These are phyloP conservation scores for Harpalus rufipes DNA, from an alignment of 2,888 invertebrate species.

Conservation along the genomic window DNA sequence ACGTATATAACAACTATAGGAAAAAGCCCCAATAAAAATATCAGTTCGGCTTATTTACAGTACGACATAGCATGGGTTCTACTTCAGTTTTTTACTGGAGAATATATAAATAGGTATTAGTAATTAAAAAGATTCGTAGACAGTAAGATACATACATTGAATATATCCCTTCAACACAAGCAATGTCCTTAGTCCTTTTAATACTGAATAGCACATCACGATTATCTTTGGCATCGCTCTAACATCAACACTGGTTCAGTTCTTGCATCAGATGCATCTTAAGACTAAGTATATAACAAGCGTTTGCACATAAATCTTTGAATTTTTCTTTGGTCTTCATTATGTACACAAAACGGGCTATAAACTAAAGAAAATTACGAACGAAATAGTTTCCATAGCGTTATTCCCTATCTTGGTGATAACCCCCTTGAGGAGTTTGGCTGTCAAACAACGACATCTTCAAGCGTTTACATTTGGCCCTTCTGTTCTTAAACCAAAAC, in stretches of 20 bases:
- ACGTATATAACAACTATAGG: slow-evolving; percentile 36
- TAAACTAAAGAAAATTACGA: slow-evolving; percentile 50
- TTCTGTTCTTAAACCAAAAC: slow-evolving; percentile 99
- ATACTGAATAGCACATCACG: slow-evolving; percentile 61
- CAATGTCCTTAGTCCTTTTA: slow-evolving; percentile 54
- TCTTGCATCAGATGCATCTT: slow-evolving; percentile 52
- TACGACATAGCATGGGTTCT: slow-evolving; percentile 16
- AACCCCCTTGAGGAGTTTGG: slow-evolving; percentile 83
- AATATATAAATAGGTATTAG: slow-evolving; percentile 53
- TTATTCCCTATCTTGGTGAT: slow-evolving; percentile 81
- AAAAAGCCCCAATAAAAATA: slow-evolving; percentile 37
- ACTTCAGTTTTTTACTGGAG: slow-evolving; percentile 51
- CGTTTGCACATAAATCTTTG: slow-evolving; percentile 57
- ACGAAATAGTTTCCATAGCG: slow-evolving; percentile 69
- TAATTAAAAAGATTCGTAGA: slow-evolving; percentile 59
- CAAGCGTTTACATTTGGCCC: slow-evolving; percentile 98
- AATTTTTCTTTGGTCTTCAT: slow-evolving; percentile 61
- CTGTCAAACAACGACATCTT: slow-evolving; percentile 93
- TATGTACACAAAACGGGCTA: slow-evolving; percentile 47
- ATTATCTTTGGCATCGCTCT: slow-evolving; percentile 53
- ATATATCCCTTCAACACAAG: slow-evolving; percentile 35
- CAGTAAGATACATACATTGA: slow-evolving; percentile 54
- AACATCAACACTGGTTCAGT: slow-evolving; percentile 57
- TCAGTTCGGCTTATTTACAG: slow-evolving; percentile 45
- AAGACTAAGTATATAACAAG: slow-evolving; percentile 50